Evolutionary conservation across 92 coral and sea anemone genomes (phyloP).

Genomic region (Diadumene lineata): DNA sequence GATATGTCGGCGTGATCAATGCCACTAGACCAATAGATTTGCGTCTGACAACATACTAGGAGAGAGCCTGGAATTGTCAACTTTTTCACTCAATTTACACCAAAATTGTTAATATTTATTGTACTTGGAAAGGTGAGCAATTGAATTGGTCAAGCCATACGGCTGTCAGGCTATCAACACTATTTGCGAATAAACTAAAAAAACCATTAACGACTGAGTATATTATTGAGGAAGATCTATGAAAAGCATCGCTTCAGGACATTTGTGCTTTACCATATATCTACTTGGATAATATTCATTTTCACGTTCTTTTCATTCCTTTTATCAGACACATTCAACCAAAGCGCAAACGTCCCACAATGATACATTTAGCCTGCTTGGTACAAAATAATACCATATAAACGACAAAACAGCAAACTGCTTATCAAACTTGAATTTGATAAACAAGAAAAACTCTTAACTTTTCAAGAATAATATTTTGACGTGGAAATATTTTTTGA

Average conservation of each 20-base stretch:
- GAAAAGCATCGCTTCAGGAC: conserved; percentile 3
- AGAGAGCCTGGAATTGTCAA: neutral
- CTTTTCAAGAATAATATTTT: no score
- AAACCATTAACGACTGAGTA: no score
- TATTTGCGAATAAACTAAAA: neutral
- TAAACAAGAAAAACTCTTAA: no score
- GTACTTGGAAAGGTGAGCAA: neutral
- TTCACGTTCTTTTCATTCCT: conserved; percentile 24
- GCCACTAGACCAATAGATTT: neutral
- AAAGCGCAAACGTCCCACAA: no score
- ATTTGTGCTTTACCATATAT: neutral
- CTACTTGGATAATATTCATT: conserved; percentile 19
- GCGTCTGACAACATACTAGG: neutral
- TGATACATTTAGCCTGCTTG: no score
- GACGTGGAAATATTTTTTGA: no score
- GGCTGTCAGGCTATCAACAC: neutral
- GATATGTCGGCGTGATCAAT: conserved; percentile 15
- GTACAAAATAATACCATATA: no score
- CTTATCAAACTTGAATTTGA: no score
- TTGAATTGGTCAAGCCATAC: neutral
- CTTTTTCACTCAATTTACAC: conserved; percentile 5
- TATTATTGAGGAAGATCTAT: conserved; percentile 9
- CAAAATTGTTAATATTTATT: conserved; percentile 1
- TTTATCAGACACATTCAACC: no score
- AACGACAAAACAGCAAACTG: no score